Evolutionary conservation across 2,888 invertebrate species (phyloP).

Genomic region (Argyra leucocephala): DNA sequence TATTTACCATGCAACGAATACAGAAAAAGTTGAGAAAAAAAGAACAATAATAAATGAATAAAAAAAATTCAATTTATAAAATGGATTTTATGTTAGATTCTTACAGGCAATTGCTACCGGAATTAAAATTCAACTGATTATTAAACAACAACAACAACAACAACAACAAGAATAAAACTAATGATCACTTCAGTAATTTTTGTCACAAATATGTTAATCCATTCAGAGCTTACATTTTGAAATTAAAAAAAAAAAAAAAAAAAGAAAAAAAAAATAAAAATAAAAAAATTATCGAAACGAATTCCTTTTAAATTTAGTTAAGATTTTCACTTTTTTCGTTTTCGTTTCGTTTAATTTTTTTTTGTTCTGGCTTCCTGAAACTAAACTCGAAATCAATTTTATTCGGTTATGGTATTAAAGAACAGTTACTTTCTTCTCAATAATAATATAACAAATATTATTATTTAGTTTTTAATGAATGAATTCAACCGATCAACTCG

Average conservation of each 20-base stretch:
- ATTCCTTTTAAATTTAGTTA: not conserved
- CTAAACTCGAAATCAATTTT: not conserved
- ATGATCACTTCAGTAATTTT: not conserved
- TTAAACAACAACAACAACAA: too few species aligned
- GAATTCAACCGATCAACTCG: too few species aligned
- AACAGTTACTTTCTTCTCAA: too few species aligned
- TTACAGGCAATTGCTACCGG: constrained; percentile 2
- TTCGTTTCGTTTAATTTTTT: not conserved
- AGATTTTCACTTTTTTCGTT: not conserved
- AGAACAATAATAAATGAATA: not conserved
- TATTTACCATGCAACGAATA: too few species aligned
- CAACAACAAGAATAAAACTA: not conserved
- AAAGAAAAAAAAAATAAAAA: too few species aligned
- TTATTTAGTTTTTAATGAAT: too few species aligned
- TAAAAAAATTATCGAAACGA: not conserved
- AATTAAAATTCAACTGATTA: not conserved
- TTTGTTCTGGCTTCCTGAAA: not conserved
- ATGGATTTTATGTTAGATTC: not conserved
- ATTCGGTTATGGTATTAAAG: too few species aligned
- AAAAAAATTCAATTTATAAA: not conserved
- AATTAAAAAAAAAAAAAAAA: too few species aligned
- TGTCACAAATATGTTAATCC: not conserved
- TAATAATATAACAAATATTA: too few species aligned
- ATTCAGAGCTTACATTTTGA: not conserved
- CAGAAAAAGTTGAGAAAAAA: too few species aligned